Evolutionary conservation across 2,797 vertebrate species (phyloP).

Genomic region (Diplodus puntazzo): DNA sequence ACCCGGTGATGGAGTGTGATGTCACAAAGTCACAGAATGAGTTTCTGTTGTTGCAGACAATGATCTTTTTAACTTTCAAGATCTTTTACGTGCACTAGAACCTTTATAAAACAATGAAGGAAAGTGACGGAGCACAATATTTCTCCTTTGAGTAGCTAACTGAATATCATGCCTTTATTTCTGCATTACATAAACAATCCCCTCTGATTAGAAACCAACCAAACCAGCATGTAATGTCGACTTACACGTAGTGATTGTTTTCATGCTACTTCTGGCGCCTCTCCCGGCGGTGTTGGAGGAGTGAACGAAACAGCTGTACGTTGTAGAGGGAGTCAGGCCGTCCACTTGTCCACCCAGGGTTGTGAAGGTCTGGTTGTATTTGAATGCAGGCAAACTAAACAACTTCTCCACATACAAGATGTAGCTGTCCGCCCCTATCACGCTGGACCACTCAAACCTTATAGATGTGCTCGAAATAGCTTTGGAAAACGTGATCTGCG

Average conservation of each 20-base stretch:
- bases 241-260: slow-evolving; percentile 84
- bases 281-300: slow-evolving; percentile 82
- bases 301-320: slow-evolving; percentile 80
- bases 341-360: slow-evolving; percentile 58
- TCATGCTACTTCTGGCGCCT: slow-evolving; percentile 69
- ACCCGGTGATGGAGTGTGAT: no score
- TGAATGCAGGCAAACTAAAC: neutral
- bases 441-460: slow-evolving; percentile 79
- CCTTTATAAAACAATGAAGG: no score
- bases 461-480: slow-evolving; percentile 84
- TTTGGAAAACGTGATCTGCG: slow-evolving; percentile 76
- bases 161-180: neutral
- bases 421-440: slow-evolving; percentile 77
- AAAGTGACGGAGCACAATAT: no score
- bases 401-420: slow-evolving; percentile 69
- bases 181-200: neutral
- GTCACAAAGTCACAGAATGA: no score
- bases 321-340: slow-evolving; percentile 72
- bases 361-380: slow-evolving; percentile 69
- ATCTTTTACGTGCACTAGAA: no score
- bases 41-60: no score
- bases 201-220: neutral
- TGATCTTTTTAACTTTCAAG: no score
- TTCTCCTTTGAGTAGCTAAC: neutral
- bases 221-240: slow-evolving; percentile 29